Base-by-base conservation (phyloP, 2,113 vertebrate species). In the Rhinopithecus roxellana region DNA sequence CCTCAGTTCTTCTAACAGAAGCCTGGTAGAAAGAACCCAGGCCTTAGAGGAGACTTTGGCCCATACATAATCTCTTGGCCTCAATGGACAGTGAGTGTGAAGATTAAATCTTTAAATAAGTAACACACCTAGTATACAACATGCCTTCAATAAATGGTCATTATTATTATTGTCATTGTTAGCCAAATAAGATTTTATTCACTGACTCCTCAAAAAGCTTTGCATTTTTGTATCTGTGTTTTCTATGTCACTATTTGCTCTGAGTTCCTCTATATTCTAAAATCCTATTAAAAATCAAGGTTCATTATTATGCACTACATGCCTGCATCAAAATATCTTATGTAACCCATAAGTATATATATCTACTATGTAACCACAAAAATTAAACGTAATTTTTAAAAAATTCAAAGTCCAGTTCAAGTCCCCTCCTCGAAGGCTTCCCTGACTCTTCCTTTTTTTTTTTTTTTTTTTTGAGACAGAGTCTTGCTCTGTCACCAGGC, bases 41-140 rank as follows among this genome's bases (percentile, higher is more conserved):
- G 48, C 22, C 88, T 78, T 32, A 88, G 35, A 97, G 43, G 12
- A 82, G n/a, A 70, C 2, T 32, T 61, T 87, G 55, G 25, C 25
- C 45, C 92, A 94, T 43, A 90, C 4, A 75, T 50, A 69, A 94
- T 80, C 38, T 89, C 79, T 72, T 72, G n/a, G 69, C n/a, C 79
- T 94, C 64, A 88, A 45, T 72, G 23, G 82, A 78, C 48, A 97
- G 43, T 70, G 38, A 11, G 14, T 82, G 18, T 92, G 18, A 93
- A 88, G 38, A 95, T 72, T 83, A 91, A 92, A 64, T 85, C 20
- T 75, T 92, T 92, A 85, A 92, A 67, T 50, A 89, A 82, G 55
- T 55, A 83, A 94, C 94, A 38, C 17, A 77, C 12, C 25, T 35
- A 90, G 57, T 27, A 94, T 43, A 92, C 45, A 74, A 94, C 43